Evolutionary conservation across 2,797 vertebrate genomes (phyloP), one percentile per base, ranked within the genome.

Genomic region (Phoeniculus purpureus): DNA sequence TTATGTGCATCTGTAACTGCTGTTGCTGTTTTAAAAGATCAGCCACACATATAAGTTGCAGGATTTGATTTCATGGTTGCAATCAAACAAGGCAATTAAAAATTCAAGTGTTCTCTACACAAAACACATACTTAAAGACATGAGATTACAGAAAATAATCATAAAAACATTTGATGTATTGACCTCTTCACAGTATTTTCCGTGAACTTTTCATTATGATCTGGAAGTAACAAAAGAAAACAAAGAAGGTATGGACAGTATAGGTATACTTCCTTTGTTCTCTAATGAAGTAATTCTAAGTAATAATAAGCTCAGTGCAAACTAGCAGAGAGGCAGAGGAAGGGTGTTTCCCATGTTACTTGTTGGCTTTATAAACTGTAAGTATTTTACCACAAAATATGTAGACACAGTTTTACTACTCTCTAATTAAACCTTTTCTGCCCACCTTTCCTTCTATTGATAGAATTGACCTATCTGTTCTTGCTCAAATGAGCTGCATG

Each of bases 1-100:
- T 98, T 81, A 97, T 95, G 73, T 98, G 97, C 81, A 96, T 98
- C 87, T 98, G 97, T 85, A 98, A 92, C 78, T 97, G 98, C 85
- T 98, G 98, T 70, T 97, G 97, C 96, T 97, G 95, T 82, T 96
- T 94, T 45, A 87, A 93, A 71, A 90, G 29, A 92, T 85, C 9
- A 91, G 22, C 26, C 74, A 60, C 34, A 66, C 10, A 73, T 4
- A 8, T 56, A 80, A 87, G 29, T 55, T 31, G n/a, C 7, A 56
- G 7, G 15, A 67, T 59, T 67, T 85, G 26, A 64, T 29, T 82
- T 71, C 52, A 70, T 0, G 86, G 58, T 23, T 77, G 61, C 32
- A 81, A 87, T 45, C 45, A 61, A 45, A 77, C 50, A 61, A 45
- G 73, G 52, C 47, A 87, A 70, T 51, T 56, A 37, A 6, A 73